Conservation (phyloP, 1,140 invertebrate species). For the Physella acuta region DNA sequence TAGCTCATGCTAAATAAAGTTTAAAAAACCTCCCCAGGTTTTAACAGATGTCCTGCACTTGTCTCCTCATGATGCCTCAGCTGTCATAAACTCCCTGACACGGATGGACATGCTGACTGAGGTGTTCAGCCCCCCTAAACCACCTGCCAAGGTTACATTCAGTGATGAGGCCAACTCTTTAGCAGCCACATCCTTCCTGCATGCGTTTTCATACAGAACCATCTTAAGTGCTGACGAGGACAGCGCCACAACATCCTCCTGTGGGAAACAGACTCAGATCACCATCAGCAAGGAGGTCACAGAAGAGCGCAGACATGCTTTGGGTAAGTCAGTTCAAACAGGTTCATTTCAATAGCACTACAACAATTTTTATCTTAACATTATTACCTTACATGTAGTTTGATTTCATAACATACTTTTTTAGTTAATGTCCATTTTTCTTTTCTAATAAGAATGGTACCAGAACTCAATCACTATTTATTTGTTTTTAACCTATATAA, state of each 20-base stretch:
- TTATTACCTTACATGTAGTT: too few relatives aligned
- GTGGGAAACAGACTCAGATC: constrained; percentile 21
- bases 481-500: too few relatives aligned
- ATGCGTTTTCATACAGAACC: constrained; percentile 48
- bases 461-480: too few relatives aligned
- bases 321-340: constrained; percentile 41
- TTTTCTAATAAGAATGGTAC: too few relatives aligned
- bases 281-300: constrained; percentile 39
- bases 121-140: constrained; percentile 7
- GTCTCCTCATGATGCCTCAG: constrained; percentile 39
- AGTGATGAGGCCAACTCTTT: constrained; percentile 32
- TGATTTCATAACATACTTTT: too few relatives aligned
- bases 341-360: too few relatives aligned
- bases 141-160: constrained; percentile 34
- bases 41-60: constrained; percentile 33
- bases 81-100: constrained; percentile 36
- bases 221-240: constrained; percentile 35
- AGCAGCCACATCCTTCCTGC: constrained; percentile 41
- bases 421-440: too few relatives aligned
- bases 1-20: neutral
- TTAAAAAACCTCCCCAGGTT: constrained; percentile 19
- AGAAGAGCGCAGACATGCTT: constrained; percentile 41
- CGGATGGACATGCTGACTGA: constrained; percentile 32
- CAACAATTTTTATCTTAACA: too few relatives aligned
- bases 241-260: neutral